These are phyloP conservation scores for Terebella lapidaria DNA, from an alignment of 2,888 invertebrate genomes.

Conservation along the genomic window DNA sequence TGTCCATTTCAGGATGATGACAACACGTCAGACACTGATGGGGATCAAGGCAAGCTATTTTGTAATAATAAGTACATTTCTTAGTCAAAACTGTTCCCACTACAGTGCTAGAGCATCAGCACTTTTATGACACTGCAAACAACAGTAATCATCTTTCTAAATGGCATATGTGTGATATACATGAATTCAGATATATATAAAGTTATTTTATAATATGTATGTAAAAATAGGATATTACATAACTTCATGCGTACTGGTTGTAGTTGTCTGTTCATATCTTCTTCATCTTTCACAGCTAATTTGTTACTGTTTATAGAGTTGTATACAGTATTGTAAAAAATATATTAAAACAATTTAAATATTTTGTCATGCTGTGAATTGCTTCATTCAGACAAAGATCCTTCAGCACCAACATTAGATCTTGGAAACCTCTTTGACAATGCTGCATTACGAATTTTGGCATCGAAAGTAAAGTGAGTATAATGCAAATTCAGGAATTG, in stretches of 20 bases:
- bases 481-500: not conserved
- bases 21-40: slow-evolving; percentile 6
- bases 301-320: too few species aligned
- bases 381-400: slow-evolving; percentile 34
- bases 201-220: not conserved
- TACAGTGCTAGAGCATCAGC: too few species aligned
- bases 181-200: not conserved
- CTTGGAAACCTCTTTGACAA: slow-evolving; percentile 37
- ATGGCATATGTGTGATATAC: not conserved
- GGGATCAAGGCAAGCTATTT: not conserved
- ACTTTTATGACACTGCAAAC: too few species aligned
- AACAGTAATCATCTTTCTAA: too few species aligned
- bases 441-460: slow-evolving; percentile 32
- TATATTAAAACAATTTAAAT: not conserved
- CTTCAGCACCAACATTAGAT: slow-evolving; percentile 30
- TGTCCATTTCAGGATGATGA: slow-evolving; percentile 26
- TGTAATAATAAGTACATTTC: not conserved
- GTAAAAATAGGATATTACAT: too few species aligned
- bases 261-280: too few species aligned
- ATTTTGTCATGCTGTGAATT: too few species aligned
- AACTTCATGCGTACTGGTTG: too few species aligned
- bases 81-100: too few species aligned
- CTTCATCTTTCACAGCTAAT: too few species aligned
- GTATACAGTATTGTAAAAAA: too few species aligned
- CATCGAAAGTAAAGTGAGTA: slow-evolving; percentile 43